Evolutionary conservation across 23 tunicate genomes (phyloP), one percentile per base, ranked within the genome.

Genomic region (Styela clava): DNA sequence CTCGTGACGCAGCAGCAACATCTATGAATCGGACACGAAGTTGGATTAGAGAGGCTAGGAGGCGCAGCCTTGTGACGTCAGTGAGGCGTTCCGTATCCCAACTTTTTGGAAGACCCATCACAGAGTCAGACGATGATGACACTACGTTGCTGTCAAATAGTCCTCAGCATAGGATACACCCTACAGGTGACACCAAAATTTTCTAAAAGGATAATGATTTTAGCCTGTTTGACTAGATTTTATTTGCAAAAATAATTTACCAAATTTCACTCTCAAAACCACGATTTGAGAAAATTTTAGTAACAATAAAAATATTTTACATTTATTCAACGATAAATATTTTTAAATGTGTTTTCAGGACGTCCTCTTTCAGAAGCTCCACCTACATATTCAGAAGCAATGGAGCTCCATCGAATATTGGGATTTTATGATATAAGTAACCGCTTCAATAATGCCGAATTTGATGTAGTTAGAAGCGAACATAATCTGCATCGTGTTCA

Each of bases 31-130:
- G 71, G 12, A 67, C 71, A 67, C 19, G 71, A 19, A 67, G 71
- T 1, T 67, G 71, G 71, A 67, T 67, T 16, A n/a, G 71, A 16
- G 71, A 67, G 0, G 71, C 23, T 16, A 29, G 56, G 12, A 44
- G 71, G 22, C 71, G 71, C 0, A 29, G 30, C 30, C 12, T 67
- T 67, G 71, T 67, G 71, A 67, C 71, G 71, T 67, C 71, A 67
- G 19, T 67, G 2, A 67, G 71, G 31, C 30, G 71, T 67, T 67
- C 71, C 16, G 71, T 67, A 18, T 67, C 71, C 16, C 71, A 67
- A 67, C 24, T 67, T 19, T 67, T 67, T 24, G 71, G 71, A 22
- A n/a, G 71, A 67, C 71, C 71, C 0, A 27, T 67, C 71, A 25
- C 71, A 27, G 71, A 29, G 22, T 25, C 71, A 22, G 71, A 1